A percentile compares a stretch with the other conserved stretches of the same genome.
phyloP scores from a whole-genome alignment of 2,888 invertebrate species.

The Dicranocentrus wangi region DNA sequence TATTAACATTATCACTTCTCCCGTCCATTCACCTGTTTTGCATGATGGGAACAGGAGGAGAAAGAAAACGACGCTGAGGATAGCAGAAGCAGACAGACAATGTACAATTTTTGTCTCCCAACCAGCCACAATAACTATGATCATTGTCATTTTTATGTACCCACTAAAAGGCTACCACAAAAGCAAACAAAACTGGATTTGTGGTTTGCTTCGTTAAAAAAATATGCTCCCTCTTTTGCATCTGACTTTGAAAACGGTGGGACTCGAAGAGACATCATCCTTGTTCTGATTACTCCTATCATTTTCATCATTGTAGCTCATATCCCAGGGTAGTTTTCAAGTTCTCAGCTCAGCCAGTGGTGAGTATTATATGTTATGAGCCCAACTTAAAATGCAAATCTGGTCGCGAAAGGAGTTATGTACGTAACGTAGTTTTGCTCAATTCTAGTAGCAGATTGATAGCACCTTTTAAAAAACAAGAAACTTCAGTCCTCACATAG shows the following conservation, averaged over 20 bases:
- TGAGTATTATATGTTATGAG: no score
- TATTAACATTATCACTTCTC: slow-evolving; percentile 21
- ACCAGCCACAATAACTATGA: neutral
- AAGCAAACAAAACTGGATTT: slow-evolving; percentile 53
- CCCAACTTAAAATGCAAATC: no score
- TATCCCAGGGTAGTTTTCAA: slow-evolving; percentile 16
- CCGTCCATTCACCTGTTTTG: slow-evolving; percentile 40
- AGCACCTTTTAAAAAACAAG: slow-evolving; percentile 31
- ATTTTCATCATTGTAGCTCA: neutral
- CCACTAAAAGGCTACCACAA: slow-evolving; percentile 36
- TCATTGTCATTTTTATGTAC: slow-evolving; percentile 21
- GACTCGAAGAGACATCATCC: neutral
- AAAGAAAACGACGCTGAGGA: neutral
- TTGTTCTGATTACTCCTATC: slow-evolving; percentile 15
- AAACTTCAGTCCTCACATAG: slow-evolving; percentile 3
- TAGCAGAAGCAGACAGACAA: no score
- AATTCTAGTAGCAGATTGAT: slow-evolving; percentile 43
- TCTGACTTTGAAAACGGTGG: neutral
- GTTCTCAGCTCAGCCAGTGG: slow-evolving; percentile 27
- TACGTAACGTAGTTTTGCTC: slow-evolving; percentile 7
- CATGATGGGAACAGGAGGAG: slow-evolving; percentile 10
- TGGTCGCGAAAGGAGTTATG: neutral
- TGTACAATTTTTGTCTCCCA: neutral
- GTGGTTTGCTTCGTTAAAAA: slow-evolving; percentile 35
- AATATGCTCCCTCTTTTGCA: neutral